phyloP scores from a whole-genome alignment of 2,888 invertebrate species.

The Eumerus sabulonum region DNA sequence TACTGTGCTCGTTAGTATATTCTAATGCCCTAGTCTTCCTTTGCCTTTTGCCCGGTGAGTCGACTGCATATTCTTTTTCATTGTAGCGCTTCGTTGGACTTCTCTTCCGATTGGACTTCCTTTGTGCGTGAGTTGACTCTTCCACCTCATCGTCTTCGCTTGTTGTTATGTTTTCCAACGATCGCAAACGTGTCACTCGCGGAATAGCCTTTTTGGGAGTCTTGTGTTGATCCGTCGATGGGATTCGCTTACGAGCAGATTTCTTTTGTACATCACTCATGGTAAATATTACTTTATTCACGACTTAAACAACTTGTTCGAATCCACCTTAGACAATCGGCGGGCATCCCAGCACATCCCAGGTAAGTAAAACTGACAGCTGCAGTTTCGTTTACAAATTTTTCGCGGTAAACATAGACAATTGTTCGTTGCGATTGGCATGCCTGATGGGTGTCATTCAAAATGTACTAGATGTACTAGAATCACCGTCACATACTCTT shows the following conservation, averaged over 20 bases:
- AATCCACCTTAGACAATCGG: constrained; percentile 13
- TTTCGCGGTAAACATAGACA: constrained; percentile 56
- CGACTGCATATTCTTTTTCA: constrained; percentile 13
- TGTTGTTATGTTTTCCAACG: constrained; percentile 21
- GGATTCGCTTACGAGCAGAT: constrained; percentile 21
- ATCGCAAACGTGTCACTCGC: constrained; percentile 9
- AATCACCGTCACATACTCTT: too few species aligned
- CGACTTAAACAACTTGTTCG: constrained; percentile 12
- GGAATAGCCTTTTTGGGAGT: constrained; percentile 41
- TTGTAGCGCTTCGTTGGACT: constrained; percentile 57
- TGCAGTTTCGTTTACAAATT: background rate
- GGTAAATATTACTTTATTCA: background rate
- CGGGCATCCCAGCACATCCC: background rate
- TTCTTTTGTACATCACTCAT: constrained; percentile 44
- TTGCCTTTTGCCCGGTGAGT: constrained; percentile 26
- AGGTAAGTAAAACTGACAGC: constrained; percentile 22
- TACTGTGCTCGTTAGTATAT: background rate
- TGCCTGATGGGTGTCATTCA: background rate
- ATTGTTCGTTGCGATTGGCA: constrained; percentile 22
- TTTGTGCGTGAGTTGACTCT: background rate
- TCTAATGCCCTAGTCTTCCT: background rate
- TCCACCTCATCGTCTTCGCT: constrained; percentile 48
- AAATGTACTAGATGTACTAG: constrained; percentile 15
- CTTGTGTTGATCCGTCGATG: constrained; percentile 19
- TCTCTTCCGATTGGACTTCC: constrained; percentile 41